Evolutionary conservation across 2,888 invertebrate species (phyloP).

Genomic region (Shargacucullia verbasci): DNA sequence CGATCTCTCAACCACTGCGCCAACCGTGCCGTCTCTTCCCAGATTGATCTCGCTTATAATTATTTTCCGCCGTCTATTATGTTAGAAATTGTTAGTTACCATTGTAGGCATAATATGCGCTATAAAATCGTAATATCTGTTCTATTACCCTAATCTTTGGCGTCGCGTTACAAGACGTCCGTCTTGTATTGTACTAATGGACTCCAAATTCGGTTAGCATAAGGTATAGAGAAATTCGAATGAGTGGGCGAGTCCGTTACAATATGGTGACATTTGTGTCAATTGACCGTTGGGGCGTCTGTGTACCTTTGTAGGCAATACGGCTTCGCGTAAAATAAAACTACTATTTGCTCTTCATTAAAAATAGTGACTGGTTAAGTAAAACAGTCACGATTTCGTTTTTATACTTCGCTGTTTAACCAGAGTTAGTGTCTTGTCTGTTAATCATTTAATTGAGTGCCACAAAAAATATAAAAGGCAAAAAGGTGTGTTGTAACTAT

Average conservation of each 20-base stretch:
- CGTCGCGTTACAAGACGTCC: constrained; percentile 22
- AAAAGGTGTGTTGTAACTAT: background rate
- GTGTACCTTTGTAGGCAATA: background rate
- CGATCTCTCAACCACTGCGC: too few species aligned
- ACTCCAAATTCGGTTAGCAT: constrained; percentile 54
- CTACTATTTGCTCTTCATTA: too few species aligned
- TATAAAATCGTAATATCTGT: constrained; percentile 11
- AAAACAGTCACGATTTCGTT: too few species aligned
- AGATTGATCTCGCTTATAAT: too few species aligned
- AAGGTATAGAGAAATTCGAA: constrained; percentile 35
- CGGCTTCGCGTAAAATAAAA: background rate
- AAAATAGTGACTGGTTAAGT: too few species aligned
- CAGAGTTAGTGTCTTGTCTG: too few species aligned
- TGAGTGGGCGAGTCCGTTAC: constrained; percentile 49
- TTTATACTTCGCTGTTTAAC: too few species aligned
- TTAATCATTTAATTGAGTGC: constrained; percentile 1
- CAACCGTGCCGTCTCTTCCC: too few species aligned
- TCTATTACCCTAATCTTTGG: constrained; percentile 36
- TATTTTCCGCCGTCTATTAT: too few species aligned
- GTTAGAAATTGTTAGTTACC: too few species aligned
- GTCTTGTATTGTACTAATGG: constrained; percentile 46
- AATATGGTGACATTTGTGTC: constrained; percentile 33
- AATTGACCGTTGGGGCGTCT: constrained; percentile 10
- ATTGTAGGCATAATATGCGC: background rate
- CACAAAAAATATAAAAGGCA: constrained; percentile 1